phyloP scores from a whole-genome alignment of 2,113 vertebrate genomes.

The Hyla sarda region DNA sequence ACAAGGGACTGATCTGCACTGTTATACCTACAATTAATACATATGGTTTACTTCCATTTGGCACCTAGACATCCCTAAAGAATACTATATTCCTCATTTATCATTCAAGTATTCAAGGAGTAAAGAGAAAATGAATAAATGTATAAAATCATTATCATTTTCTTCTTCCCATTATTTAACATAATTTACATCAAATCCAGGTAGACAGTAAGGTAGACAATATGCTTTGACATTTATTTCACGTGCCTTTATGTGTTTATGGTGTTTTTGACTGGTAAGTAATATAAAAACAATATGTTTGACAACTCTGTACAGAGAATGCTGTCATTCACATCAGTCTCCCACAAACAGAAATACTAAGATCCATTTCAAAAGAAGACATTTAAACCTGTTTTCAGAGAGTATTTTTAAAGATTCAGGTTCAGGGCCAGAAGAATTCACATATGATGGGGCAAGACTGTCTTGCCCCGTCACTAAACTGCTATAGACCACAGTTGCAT shows the following conservation, averaged over 20 bases:
- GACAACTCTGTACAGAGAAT: not conserved
- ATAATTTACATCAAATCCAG: not conserved
- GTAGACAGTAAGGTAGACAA: not conserved
- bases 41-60: constrained; percentile 5
- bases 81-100: not conserved
- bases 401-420: too few species aligned
- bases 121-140: not conserved
- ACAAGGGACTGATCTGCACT: not conserved
- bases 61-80: not conserved
- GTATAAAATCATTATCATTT: not conserved
- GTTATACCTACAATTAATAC: not conserved
- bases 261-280: not conserved
- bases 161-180: not conserved
- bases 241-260: not conserved
- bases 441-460: too few species aligned
- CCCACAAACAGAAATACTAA: too few species aligned
- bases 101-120: not conserved
- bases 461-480: too few species aligned
- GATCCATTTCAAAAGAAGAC: too few species aligned
- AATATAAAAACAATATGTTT: not conserved
- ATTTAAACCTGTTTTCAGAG: too few species aligned
- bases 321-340: not conserved
- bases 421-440: too few species aligned
- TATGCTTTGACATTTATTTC: not conserved
- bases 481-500: too few species aligned